Evolutionary conservation across 2,888 invertebrate species (phyloP), one percentile per base, ranked within the genome.

Genomic region (Rhaphigaster nebulosa): DNA sequence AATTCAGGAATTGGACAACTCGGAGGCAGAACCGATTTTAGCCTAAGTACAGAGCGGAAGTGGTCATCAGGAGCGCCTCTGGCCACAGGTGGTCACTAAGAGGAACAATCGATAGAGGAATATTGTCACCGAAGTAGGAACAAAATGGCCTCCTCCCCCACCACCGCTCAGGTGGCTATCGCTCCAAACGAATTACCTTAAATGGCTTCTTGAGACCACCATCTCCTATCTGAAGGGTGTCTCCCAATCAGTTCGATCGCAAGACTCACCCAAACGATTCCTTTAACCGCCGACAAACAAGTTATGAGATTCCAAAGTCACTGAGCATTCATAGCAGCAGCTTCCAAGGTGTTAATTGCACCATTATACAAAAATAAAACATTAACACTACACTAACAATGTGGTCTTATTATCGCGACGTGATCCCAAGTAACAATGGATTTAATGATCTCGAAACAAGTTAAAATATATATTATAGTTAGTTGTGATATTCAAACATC

Each of bases 1-100:
- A n/a, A n/a, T n/a, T n/a, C n/a, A 45, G 45, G 45, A 4, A 4
- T 45, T 45, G 6, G 45, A 34, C 70, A 4, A 26, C 0, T 8
- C 12, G 45, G 6, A 26, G 13, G n/a, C 10, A 26, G 45, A 3
- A 87, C n/a, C 26, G 8, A 54, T 34, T 38, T 34, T n/a, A 4
- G 5, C 87, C 34, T 8, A 50, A 38, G 34, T 5, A 18, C 34
- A 20, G 38, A 38, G 3, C 34, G 87, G 56, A 50, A 54, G 87
- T 34, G 87, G 54, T 34, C 87, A 87, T 87, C 52, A 54, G 54
- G 54, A 87, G 41, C 41, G 20, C 38, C 20, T 26, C 23, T 65
- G 89, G 76, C 89, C 89, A 89, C 89, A 89, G 89, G 89, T 89
- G 89, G 89, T 52, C 89, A 87, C 29, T 50, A 56, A 50, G 87